phyloP scores from a whole-genome alignment of 2,797 vertebrate species.

The Ambastaia sidthimunki region DNA sequence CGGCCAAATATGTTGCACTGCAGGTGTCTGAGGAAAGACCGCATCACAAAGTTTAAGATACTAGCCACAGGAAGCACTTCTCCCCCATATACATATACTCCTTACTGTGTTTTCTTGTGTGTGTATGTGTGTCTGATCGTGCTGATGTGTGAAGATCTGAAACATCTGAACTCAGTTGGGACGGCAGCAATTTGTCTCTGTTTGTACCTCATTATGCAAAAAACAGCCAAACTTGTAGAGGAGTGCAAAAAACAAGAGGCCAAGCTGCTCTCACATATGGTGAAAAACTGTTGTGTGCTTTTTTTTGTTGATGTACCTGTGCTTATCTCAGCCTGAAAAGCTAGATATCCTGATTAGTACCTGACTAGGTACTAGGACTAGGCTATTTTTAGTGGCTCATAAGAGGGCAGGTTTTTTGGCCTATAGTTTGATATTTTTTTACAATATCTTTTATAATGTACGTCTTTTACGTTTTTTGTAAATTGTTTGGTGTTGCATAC shows the following conservation, averaged over 20 bases:
- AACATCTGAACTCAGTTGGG: conserved; percentile 30
- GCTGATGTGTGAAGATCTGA: conserved; percentile 55
- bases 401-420: too few relatives aligned
- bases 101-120: neutral
- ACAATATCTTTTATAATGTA: too few relatives aligned
- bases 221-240: conserved; percentile 55
- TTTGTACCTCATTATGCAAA: conserved; percentile 55
- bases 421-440: too few relatives aligned
- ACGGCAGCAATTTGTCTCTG: conserved; percentile 42
- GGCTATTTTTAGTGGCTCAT: too few relatives aligned
- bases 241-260: conserved; percentile 52
- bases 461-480: too few relatives aligned
- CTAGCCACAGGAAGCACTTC: conserved; percentile 62
- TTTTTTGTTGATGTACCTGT: conserved; percentile 33
- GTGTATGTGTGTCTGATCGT: conserved; percentile 16
- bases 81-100: conserved; percentile 37
- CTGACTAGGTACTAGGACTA: neutral
- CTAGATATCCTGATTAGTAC: neutral
- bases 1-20: conserved; percentile 34
- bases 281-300: conserved; percentile 57
- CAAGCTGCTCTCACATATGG: conserved; percentile 64
- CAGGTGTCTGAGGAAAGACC: conserved; percentile 10
- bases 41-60: conserved; percentile 1
- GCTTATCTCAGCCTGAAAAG: neutral
- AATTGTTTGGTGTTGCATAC: too few relatives aligned